These are phyloP conservation scores for Platycheirus albimanus DNA, from an alignment of 2,888 invertebrate genomes.

Conservation along the genomic window DNA sequence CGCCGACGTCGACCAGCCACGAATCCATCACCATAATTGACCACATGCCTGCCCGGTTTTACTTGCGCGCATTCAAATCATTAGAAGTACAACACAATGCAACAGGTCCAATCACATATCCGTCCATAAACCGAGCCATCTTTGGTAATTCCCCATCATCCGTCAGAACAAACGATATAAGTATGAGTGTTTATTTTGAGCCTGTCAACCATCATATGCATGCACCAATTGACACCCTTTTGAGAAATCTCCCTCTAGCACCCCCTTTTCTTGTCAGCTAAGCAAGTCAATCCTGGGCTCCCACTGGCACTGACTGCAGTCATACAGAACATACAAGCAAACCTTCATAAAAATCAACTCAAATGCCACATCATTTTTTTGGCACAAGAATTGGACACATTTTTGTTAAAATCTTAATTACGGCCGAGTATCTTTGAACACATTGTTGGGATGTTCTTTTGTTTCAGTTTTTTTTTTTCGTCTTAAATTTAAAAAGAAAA, in stretches of 20 bases:
- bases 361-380: conserved; percentile 25
- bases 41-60: conserved; percentile 42
- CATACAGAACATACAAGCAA: background rate
- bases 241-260: background rate
- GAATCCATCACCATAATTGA: conserved; percentile 70
- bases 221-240: conserved; percentile 41
- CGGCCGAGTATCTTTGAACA: conserved; percentile 52
- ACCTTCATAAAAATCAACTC: background rate
- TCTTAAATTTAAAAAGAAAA: conserved; percentile 15
- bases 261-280: conserved; percentile 16
- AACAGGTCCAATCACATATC: background rate
- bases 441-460: conserved; percentile 41
- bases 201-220: conserved; percentile 49
- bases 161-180: conserved; percentile 49
- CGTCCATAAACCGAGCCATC: conserved; percentile 54
- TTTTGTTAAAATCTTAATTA: conserved; percentile 67
- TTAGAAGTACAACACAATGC: conserved; percentile 56
- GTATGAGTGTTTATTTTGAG: conserved; percentile 70
- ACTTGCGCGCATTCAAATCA: conserved; percentile 25
- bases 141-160: conserved; percentile 63
- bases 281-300: conserved; percentile 67
- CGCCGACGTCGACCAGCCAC: conserved; percentile 45
- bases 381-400: conserved; percentile 60
- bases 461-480: conserved; percentile 24
- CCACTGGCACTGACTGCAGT: conserved; percentile 50